A percentile compares a stretch with the other conserved stretches of the same genome.
These are phyloP conservation scores for Drosophila pseudotakahashii DNA, from an alignment of 2,888 invertebrate species.

Conservation along the genomic window DNA sequence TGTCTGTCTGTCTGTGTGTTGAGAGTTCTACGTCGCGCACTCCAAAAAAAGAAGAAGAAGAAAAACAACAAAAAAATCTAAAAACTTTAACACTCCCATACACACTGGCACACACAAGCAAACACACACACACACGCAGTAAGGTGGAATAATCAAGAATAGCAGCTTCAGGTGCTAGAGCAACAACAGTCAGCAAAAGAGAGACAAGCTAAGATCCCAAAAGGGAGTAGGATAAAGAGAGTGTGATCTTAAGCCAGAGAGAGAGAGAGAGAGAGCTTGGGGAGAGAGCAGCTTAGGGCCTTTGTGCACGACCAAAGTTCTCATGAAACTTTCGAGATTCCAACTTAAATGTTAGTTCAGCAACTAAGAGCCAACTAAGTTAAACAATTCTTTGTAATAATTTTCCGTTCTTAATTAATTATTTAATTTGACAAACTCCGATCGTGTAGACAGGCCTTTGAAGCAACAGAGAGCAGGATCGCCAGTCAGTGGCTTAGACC, in stretches of 20 bases:
- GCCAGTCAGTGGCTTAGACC: constrained; percentile 2
- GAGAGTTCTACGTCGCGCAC: constrained; percentile 45
- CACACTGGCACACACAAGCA: constrained; percentile 12
- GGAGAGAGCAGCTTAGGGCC: neutral
- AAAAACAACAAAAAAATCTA: neutral
- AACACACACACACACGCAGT: constrained; percentile 7
- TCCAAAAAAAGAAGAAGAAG: constrained; percentile 25
- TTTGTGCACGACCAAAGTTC: neutral
- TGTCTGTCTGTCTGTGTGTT: constrained; percentile 35
- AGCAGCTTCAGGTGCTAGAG: constrained; percentile 2
- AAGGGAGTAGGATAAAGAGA: neutral
- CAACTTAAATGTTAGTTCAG: too few relatives aligned
- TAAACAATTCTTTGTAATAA: neutral
- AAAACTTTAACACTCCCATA: constrained; percentile 18
- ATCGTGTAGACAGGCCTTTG: neutral
- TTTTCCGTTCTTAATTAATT: neutral
- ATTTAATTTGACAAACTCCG: neutral
- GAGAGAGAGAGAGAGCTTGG: neutral
- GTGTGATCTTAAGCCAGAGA: neutral
- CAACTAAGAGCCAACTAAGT: too few relatives aligned
- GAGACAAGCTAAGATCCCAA: constrained; percentile 9
- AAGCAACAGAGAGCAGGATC: neutral
- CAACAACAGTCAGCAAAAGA: constrained; percentile 4
- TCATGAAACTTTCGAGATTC: neutral
- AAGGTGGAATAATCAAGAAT: constrained; percentile 16